These are phyloP conservation scores for Eudasyphora cyanicolor DNA, from an alignment of 2,888 invertebrate species.

Conservation along the genomic window DNA sequence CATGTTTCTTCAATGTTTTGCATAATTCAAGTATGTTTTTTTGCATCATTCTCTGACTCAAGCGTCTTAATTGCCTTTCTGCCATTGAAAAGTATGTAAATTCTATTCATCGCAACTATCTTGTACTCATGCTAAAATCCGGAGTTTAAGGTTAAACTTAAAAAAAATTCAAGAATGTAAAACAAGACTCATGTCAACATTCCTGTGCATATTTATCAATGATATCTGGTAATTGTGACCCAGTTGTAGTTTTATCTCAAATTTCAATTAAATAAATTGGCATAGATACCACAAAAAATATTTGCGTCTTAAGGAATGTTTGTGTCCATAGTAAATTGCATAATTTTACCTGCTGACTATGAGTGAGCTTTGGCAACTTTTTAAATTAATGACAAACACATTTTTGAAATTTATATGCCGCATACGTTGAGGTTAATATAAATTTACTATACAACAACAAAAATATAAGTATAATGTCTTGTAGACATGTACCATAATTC, in stretches of 20 bases:
- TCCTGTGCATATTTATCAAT: not conserved
- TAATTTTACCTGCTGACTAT: too few species aligned
- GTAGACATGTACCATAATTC: too few species aligned
- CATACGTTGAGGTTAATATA: too few species aligned
- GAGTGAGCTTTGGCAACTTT: too few species aligned
- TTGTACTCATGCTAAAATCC: not conserved
- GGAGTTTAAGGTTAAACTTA: slow-evolving; percentile 8
- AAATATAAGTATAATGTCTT: too few species aligned
- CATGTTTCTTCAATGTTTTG: not conserved
- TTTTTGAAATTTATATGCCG: too few species aligned
- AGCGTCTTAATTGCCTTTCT: not conserved
- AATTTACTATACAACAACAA: too few species aligned
- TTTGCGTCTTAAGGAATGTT: not conserved
- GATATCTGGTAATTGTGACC: slow-evolving; percentile 7
- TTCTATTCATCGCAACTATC: not conserved
- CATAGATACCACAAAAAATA: not conserved
- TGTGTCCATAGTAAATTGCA: not conserved
- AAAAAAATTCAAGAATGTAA: not conserved
- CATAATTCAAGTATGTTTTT: not conserved
- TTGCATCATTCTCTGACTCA: not conserved
- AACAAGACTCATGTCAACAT: not conserved
- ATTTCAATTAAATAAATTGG: not conserved
- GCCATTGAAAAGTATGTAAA: not conserved
- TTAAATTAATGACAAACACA: too few species aligned
- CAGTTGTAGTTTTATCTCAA: not conserved